Evolutionary conservation across 2,888 invertebrate species (phyloP).

Genomic region (Diadegma fenestrale): DNA sequence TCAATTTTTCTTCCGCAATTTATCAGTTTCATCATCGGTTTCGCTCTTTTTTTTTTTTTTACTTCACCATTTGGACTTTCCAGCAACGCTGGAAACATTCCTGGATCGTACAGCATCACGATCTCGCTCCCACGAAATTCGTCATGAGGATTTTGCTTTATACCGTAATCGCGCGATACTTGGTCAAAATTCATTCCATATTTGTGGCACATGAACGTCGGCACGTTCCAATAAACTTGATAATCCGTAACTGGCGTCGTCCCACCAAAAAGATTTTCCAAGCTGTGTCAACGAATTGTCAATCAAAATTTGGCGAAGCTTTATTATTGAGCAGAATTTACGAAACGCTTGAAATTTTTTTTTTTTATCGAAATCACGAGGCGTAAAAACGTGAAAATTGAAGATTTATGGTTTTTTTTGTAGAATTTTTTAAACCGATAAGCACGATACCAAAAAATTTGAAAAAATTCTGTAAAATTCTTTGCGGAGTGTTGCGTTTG

Average conservation of each 20-base stretch:
- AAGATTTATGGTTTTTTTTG: background rate
- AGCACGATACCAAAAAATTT: background rate
- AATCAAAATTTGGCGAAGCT: background rate
- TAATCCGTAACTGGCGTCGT: conserved; percentile 39
- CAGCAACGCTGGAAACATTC: conserved; percentile 89
- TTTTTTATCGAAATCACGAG: background rate
- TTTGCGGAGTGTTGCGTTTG: background rate
- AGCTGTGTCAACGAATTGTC: conserved; percentile 21
- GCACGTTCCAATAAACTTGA: conserved; percentile 91
- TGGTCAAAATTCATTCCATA: conserved; percentile 88
- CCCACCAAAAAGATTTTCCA: conserved; percentile 37
- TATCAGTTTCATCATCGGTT: too few species aligned
- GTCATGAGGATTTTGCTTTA: conserved; percentile 89
- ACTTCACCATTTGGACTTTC: conserved; percentile 84
- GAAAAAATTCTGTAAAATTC: background rate
- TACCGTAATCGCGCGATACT: conserved; percentile 87
- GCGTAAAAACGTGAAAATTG: too few species aligned
- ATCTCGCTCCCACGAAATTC: conserved; percentile 89
- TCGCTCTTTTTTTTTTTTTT: background rate
- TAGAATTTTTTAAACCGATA: background rate
- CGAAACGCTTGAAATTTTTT: background rate
- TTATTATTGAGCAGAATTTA: background rate
- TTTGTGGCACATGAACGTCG: conserved; percentile 90
- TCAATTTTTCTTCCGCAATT: background rate
- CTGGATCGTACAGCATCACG: conserved; percentile 91